Conservation (phyloP, 2,888 invertebrate genomes). For the Cryptus armator region DNA sequence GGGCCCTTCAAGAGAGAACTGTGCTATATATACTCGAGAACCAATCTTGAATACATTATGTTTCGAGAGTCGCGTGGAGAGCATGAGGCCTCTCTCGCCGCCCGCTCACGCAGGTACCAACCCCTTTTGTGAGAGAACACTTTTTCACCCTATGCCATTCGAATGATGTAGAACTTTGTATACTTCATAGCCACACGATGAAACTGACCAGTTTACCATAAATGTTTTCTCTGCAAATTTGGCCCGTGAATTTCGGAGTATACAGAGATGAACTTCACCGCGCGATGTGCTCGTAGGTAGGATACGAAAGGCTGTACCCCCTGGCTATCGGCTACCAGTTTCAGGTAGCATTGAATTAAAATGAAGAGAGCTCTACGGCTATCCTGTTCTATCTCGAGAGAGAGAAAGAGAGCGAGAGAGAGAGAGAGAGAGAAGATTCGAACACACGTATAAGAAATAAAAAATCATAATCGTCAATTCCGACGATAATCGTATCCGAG, state of each 20-base stretch:
- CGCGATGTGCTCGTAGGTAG: too few species aligned
- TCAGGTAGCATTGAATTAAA: not conserved
- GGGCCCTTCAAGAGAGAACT: not conserved
- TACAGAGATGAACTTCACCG: too few species aligned
- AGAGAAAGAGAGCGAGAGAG: too few species aligned
- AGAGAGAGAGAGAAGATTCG: not conserved
- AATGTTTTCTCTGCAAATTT: too few species aligned
- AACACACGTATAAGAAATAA: not conserved
- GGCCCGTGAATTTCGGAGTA: too few species aligned
- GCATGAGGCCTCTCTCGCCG: slow-evolving; percentile 15
- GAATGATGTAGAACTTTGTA: not conserved
- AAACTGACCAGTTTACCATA: not conserved
- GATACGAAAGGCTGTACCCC: too few species aligned
- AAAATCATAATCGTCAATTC: slow-evolving; percentile 38
- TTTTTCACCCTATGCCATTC: slow-evolving; percentile 10
- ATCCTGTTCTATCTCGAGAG: not conserved
- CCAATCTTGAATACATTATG: slow-evolving; percentile 36
- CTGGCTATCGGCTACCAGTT: not conserved
- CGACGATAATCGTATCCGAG: slow-evolving; percentile 37
- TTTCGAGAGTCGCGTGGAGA: slow-evolving; percentile 25
- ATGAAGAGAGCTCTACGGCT: not conserved
- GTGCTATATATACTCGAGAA: slow-evolving; percentile 20
- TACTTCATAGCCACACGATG: not conserved
- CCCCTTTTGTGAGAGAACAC: slow-evolving; percentile 29
- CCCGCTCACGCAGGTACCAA: not conserved